A percentile compares a stretch with the other conserved stretches of the same genome.
phyloP scores from a whole-genome alignment of 2,888 invertebrate genomes.

The Anodontia alba region DNA sequence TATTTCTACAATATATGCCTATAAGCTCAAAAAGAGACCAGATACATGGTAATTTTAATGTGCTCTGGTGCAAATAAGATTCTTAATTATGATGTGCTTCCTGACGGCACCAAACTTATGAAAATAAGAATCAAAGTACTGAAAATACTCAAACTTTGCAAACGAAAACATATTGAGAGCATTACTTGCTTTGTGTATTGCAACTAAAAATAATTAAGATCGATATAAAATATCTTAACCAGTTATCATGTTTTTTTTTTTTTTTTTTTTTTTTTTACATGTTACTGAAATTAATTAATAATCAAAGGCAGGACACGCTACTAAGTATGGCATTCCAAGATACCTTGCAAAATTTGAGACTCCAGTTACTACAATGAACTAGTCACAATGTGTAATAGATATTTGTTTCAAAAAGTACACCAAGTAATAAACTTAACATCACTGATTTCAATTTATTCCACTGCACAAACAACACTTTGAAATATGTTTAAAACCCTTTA shows the following conservation, averaged over 20 bases:
- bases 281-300: too few relatives aligned
- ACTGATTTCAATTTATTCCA: too few relatives aligned
- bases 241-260: not conserved
- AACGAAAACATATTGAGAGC: not conserved
- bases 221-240: not conserved
- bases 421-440: not conserved
- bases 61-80: not conserved
- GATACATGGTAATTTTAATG: not conserved
- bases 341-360: not conserved
- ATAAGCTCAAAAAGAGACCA: not conserved
- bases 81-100: not conserved
- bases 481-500: too few relatives aligned
- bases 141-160: not conserved
- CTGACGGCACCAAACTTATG: too few relatives aligned
- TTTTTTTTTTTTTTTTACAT: not conserved
- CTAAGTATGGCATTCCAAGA: not conserved
- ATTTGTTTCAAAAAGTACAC: not conserved
- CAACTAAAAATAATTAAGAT: not conserved
- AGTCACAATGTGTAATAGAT: not conserved
- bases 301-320: too few relatives aligned
- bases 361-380: not conserved
- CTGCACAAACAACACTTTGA: too few relatives aligned
- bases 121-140: slow-evolving; percentile 2
- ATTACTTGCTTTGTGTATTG: not conserved
- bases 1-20: not conserved